Evolutionary conservation across 2,888 invertebrate genomes (phyloP), one percentile per base, ranked within the genome.

Genomic region (Epinotia ramella): DNA sequence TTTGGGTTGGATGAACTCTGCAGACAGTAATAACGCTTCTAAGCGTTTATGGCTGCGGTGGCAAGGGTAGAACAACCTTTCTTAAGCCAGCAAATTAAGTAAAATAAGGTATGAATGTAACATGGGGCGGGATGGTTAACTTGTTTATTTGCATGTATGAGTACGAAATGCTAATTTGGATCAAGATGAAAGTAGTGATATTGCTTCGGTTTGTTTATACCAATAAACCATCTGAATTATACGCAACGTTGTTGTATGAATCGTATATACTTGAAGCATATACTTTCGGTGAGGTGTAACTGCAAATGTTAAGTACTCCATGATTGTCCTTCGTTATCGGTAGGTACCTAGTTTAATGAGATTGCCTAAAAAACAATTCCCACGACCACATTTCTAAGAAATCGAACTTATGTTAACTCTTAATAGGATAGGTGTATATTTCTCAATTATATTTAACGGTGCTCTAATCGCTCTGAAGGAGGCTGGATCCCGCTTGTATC

Each of bases 1-100:
- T 53, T 65, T 12, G 7, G 49, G 74, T 59, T 59, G 53, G 65
- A 40, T 24, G 74, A 46, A 33, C 69, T 40, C 49, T 2, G 33
- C 65, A 75, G 74, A 75, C 74, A 53, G 70, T 65, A 75, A 70
- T 75, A 75, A 65, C 65, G 69, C 20, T 59, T 44, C 59, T 70
- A 70, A 75, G 70, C 65, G 40, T 59, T 70, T 44, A 63, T 70
- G 64, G 59, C 46, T 75, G 74, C 44, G 59, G 65, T 75, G 59
- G 49, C 64, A 40, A 18, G 57, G 68, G 74, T 73, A 73, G 49
- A 67, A 46, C 40, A 49, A 60, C 65, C 40, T 49, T 64, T 65
- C 69, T 75, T 64, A 75, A 69, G 49, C 33, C 56, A 65, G 64
- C 18, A 70, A 64, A 74, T 74, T 74, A 74, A 65, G 69, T 57